These are phyloP conservation scores for Brachionus angularis DNA, from an alignment of 1,140 invertebrate species.

Conservation along the genomic window DNA sequence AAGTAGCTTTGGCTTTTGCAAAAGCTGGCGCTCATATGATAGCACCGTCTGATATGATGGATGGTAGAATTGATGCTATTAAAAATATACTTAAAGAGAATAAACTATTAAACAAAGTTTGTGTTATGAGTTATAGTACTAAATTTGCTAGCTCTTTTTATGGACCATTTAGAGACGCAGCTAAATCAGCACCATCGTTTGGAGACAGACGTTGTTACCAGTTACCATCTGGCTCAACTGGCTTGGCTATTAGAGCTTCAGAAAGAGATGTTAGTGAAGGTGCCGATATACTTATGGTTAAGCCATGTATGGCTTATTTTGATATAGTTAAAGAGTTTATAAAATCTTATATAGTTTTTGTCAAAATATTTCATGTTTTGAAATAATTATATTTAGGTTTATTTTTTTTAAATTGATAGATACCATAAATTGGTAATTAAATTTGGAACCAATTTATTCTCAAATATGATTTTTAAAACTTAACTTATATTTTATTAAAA, in stretches of 20 bases:
- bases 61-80: constrained; percentile 82
- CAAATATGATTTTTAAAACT: too few species aligned
- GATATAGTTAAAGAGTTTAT: constrained; percentile 81
- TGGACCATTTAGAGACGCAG: constrained; percentile 87
- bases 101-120: constrained; percentile 68
- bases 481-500: too few species aligned
- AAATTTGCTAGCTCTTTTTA: constrained; percentile 95
- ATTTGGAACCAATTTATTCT: too few species aligned
- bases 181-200: constrained; percentile 79
- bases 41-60: constrained; percentile 96
- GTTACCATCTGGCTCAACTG: constrained; percentile 75
- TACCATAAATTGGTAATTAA: too few species aligned
- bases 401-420: too few species aligned
- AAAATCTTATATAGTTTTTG: too few species aligned
- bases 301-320: constrained; percentile 85
- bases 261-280: constrained; percentile 85
- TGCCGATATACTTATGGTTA: constrained; percentile 95
- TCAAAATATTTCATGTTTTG: too few species aligned
- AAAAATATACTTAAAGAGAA: constrained; percentile 69
- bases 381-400: too few species aligned
- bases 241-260: constrained; percentile 78
- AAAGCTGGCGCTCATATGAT: constrained; percentile 81
- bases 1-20: constrained; percentile 79
- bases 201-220: constrained; percentile 89
- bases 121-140: constrained; percentile 83